These are phyloP conservation scores for Cricetomys ansorgei DNA, from an alignment of 2,113 vertebrate species.

Conservation along the genomic window DNA sequence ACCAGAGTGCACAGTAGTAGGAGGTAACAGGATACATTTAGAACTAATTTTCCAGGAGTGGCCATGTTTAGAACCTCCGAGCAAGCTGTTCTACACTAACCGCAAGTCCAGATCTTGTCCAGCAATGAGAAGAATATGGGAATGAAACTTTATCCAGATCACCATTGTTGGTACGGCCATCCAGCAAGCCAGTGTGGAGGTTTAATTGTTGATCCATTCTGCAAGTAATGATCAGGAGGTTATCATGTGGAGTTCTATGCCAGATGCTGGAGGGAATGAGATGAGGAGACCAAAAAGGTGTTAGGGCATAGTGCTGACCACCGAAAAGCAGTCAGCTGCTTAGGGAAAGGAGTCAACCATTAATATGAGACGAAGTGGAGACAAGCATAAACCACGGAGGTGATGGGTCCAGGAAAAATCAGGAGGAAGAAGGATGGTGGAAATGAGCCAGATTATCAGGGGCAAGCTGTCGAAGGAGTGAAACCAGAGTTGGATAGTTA, in stretches of 20 bases:
- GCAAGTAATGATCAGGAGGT: neutral
- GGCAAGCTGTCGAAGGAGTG: neutral
- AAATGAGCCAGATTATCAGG: neutral
- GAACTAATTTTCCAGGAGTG: neutral
- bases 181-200: neutral
- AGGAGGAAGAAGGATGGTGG: neutral
- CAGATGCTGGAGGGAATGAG: slow-evolving; percentile 1
- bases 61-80: neutral
- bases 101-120: neutral
- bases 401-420: neutral
- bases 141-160: neutral
- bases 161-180: neutral
- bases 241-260: neutral
- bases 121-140: neutral
- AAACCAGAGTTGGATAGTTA: neutral
- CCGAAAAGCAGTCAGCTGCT: slow-evolving; percentile 20
- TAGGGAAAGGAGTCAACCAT: slow-evolving; percentile 25
- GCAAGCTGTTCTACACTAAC: neutral
- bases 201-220: slow-evolving; percentile 28
- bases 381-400: neutral
- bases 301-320: slow-evolving; percentile 15
- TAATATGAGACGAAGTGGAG: neutral
- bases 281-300: slow-evolving; percentile 20
- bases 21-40: neutral
- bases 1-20: neutral